phyloP scores from a whole-genome alignment of 1,140 invertebrate genomes.

The Wiebesia pumilae region DNA sequence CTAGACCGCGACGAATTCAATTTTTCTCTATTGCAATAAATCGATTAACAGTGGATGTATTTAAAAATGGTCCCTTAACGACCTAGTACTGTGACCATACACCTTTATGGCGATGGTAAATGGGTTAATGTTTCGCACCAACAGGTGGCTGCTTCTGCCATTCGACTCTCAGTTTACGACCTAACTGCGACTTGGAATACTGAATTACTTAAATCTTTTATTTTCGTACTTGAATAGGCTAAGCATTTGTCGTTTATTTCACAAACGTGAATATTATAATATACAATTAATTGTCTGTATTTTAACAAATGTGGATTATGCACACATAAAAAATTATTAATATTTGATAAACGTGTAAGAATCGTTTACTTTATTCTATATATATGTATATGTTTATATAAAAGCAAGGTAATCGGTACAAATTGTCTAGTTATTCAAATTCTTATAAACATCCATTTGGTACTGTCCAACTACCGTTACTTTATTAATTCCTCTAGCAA shows the following conservation, averaged over 20 bases:
- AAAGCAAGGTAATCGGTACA: too few relatives aligned
- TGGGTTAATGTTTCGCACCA: conserved; percentile 74
- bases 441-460: too few relatives aligned
- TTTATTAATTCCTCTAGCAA: too few relatives aligned
- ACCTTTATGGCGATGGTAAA: conserved; percentile 73
- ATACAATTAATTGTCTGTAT: not conserved
- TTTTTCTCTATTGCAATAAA: conserved; percentile 37
- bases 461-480: too few relatives aligned
- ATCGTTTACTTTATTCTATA: too few relatives aligned
- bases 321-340: not conserved
- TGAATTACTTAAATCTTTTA: conserved; percentile 52
- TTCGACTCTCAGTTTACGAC: conserved; percentile 70
- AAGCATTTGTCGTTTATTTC: conserved; percentile 14
- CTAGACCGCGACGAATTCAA: not conserved
- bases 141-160: conserved; percentile 71
- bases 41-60: conserved; percentile 44
- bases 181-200: conserved; percentile 68
- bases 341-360: too few relatives aligned
- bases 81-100: conserved; percentile 57
- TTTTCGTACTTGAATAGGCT: conserved; percentile 40
- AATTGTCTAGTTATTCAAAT: too few relatives aligned
- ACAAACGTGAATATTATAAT: not conserved
- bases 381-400: too few relatives aligned
- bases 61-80: conserved; percentile 51
- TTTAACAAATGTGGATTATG: not conserved